A percentile compares a stretch with the other conserved stretches of the same genome.
These are phyloP conservation scores for Lerema accius DNA, from an alignment of 1,140 invertebrate genomes.

Conservation along the genomic window DNA sequence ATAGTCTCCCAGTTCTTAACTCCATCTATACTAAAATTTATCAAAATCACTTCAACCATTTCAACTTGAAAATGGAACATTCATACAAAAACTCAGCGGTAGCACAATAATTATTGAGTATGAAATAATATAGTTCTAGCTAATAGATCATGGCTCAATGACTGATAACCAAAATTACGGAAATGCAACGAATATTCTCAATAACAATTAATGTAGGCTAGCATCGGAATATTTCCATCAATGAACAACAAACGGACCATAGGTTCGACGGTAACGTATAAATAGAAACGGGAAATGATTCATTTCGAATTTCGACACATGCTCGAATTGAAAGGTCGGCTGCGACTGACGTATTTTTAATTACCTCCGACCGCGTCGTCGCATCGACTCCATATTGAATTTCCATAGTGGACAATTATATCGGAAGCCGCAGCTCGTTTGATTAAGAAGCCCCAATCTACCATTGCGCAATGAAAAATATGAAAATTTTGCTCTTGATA, in stretches of 20 bases:
- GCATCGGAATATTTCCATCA: slow-evolving; percentile 50
- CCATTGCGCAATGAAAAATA: slow-evolving; percentile 8
- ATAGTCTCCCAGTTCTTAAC: no score
- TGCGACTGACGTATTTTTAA: slow-evolving; percentile 82
- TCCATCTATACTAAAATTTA: no score
- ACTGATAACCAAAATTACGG: no score
- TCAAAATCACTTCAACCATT: no score
- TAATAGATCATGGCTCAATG: no score
- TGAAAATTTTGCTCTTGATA: no score
- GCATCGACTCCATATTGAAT: slow-evolving; percentile 73
- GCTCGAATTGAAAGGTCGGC: slow-evolving; percentile 78
- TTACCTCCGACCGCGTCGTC: slow-evolving; percentile 73
- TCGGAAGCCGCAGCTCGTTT: slow-evolving; percentile 43
- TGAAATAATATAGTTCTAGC: no score
- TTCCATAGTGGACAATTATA: slow-evolving; percentile 76
- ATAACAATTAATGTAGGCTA: slow-evolving; percentile 47
- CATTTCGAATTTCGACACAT: slow-evolving; percentile 81
- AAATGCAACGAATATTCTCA: not conserved
- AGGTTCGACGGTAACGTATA: slow-evolving; percentile 58
- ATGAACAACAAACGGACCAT: slow-evolving; percentile 60
- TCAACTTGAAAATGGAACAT: no score
- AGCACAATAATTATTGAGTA: no score
- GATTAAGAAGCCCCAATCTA: slow-evolving; percentile 32
- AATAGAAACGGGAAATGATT: slow-evolving; percentile 80
- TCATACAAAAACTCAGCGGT: no score